These are phyloP conservation scores for Uropetala carovei DNA, from an alignment of 2,888 invertebrate species.

Conservation along the genomic window DNA sequence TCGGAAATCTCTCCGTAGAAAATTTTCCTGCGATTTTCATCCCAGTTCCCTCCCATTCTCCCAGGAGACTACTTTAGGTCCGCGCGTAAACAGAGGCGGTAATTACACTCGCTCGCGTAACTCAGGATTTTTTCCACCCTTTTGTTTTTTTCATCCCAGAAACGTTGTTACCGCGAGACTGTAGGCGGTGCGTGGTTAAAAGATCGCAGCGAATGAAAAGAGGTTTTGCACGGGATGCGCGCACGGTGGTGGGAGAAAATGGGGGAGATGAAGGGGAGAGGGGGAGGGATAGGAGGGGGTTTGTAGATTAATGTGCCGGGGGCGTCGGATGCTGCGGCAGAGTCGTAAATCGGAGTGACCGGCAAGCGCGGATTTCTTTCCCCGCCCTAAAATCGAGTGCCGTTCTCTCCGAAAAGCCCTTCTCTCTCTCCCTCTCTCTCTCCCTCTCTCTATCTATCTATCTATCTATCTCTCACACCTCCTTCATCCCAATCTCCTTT, in stretches of 20 bases:
- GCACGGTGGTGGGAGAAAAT: neutral
- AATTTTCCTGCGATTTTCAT: neutral
- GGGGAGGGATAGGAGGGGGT: neutral
- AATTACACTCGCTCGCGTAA: slow-evolving; percentile 18
- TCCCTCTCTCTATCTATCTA: neutral
- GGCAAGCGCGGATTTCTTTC: slow-evolving; percentile 47
- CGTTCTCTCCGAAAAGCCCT: neutral
- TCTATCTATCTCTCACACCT: too few species aligned
- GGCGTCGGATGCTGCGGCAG: slow-evolving; percentile 39
- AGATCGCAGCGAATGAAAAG: slow-evolving; percentile 12
- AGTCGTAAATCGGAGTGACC: slow-evolving; percentile 61
- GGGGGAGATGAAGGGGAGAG: neutral
- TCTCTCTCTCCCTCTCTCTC: neutral
- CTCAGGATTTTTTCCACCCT: neutral
- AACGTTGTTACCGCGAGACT: neutral
- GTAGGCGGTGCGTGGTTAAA: neutral
- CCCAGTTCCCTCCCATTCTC: neutral
- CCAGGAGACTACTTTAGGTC: neutral
- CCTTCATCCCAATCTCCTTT: too few species aligned
- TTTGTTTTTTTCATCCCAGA: neutral
- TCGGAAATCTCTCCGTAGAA: neutral
- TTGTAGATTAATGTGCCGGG: slow-evolving; percentile 48
- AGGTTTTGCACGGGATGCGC: neutral
- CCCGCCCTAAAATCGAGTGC: slow-evolving; percentile 30
- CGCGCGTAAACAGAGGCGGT: neutral